Percentiles rank a stretch among this genome's conserved stretches.
phyloP scores from a whole-genome alignment of 2,113 vertebrate species.

The Paramormyrops kingsleyae region DNA sequence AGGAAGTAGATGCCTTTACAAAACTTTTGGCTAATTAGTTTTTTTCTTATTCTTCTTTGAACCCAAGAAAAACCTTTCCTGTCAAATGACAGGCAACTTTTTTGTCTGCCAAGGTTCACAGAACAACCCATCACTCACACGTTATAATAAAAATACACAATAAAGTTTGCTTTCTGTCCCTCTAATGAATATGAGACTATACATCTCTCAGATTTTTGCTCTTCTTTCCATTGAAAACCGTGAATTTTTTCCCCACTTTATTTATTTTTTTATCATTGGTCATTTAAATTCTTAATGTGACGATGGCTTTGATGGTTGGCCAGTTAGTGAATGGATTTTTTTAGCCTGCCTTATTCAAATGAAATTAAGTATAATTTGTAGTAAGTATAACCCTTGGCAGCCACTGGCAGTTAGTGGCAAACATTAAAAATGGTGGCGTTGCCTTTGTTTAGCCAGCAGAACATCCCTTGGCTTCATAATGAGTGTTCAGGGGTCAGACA shows the following conservation, averaged over 20 bases:
- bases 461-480: not conserved
- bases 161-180: not conserved
- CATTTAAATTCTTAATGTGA: not conserved
- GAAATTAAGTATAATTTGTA: not conserved
- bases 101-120: not conserved
- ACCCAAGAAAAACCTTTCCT: not conserved
- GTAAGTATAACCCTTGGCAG: not conserved
- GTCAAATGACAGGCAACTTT: not conserved
- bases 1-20: constrained; percentile 13
- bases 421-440: not conserved
- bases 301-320: not conserved
- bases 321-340: not conserved
- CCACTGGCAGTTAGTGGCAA: not conserved
- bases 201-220: not conserved
- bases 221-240: not conserved
- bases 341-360: not conserved
- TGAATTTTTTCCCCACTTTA: not conserved
- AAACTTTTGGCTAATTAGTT: constrained; percentile 5
- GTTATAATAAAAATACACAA: not conserved
- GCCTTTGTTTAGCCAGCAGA: not conserved
- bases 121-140: not conserved
- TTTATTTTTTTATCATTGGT: not conserved
- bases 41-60: constrained; percentile 3
- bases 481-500: not conserved
- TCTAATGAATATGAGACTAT: not conserved